These are phyloP conservation scores for Andrena fulva DNA, from an alignment of 2,888 invertebrate genomes.

Conservation along the genomic window DNA sequence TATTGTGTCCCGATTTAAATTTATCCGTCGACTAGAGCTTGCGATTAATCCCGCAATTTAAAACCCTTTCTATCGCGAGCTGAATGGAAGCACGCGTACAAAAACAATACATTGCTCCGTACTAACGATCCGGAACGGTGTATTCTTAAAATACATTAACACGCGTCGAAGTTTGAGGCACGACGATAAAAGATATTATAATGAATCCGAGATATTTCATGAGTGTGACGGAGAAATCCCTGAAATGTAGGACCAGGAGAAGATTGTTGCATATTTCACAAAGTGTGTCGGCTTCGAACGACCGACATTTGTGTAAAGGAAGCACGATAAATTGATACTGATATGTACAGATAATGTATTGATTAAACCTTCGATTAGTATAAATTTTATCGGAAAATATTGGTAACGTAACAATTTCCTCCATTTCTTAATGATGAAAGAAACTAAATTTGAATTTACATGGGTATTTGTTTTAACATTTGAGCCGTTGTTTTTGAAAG, in stretches of 20 bases:
- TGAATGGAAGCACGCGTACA: not conserved
- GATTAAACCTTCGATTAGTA: not conserved
- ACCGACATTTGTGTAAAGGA: not conserved
- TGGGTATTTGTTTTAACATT: no score
- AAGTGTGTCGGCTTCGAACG: not conserved
- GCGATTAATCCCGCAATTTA: not conserved
- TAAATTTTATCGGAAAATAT: not conserved
- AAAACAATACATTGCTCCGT: not conserved
- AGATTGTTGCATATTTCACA: not conserved
- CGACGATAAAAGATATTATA: conserved; percentile 15
- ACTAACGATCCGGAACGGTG: no score
- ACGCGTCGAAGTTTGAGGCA: not conserved
- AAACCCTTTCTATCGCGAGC: not conserved
- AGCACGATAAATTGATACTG: not conserved
- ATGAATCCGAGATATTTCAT: not conserved
- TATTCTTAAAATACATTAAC: conserved; percentile 3
- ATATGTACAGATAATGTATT: not conserved
- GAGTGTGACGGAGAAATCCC: no score
- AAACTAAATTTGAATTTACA: not conserved
- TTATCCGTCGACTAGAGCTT: not conserved
- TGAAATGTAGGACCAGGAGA: no score
- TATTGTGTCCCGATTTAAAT: not conserved
- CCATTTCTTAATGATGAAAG: not conserved
- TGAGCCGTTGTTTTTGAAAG: no score
- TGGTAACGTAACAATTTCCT: not conserved